Conservation (phyloP, 2,113 vertebrate genomes). For the Leucopternis melanops region DNA sequence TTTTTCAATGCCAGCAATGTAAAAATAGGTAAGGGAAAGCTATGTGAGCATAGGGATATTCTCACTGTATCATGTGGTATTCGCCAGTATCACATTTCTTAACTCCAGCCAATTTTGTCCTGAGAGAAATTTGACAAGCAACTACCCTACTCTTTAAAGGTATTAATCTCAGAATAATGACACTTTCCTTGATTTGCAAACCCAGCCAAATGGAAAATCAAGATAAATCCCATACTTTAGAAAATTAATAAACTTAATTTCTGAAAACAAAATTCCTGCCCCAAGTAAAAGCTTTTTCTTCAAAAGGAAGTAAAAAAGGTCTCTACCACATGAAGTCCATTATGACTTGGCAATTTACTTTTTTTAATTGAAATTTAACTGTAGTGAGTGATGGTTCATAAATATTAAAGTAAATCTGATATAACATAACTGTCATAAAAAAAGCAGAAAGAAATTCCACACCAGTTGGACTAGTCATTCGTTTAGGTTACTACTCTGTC, state of each 20-base stretch:
- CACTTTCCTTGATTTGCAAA: not conserved
- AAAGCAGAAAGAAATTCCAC: not conserved
- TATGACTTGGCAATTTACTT: not conserved
- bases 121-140: not conserved
- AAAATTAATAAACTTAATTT: not conserved
- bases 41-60: not conserved
- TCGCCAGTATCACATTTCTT: not conserved
- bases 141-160: not conserved
- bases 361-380: not conserved
- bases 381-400: not conserved
- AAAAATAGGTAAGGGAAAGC: not conserved
- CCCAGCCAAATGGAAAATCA: not conserved
- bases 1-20: not conserved
- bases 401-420: not conserved
- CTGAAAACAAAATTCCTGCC: not conserved
- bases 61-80: not conserved
- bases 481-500: not conserved
- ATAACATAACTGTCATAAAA: not conserved
- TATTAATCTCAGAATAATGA: not conserved
- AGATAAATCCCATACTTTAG: not conserved
- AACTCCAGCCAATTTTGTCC: not conserved
- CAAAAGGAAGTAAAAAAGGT: not conserved
- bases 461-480: not conserved
- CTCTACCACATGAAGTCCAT: accelerated
- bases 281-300: not conserved